Evolutionary conservation across 1,140 invertebrate species (phyloP).

Genomic region (Drosophila pandora): DNA sequence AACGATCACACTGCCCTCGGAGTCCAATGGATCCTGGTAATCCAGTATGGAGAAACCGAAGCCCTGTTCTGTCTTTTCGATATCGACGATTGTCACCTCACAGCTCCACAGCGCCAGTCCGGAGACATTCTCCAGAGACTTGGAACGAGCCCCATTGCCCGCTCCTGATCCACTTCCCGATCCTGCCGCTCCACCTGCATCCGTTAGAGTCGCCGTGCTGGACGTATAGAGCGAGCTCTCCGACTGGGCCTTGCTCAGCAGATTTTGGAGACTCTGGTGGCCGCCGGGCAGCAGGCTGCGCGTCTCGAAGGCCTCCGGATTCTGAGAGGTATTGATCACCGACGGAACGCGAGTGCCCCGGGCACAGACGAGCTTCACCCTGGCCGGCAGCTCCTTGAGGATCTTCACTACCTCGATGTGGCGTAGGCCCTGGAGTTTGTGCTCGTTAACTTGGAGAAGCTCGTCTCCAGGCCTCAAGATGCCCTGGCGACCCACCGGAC

Average conservation of each 20-base stretch:
- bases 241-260: conserved; percentile 93
- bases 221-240: conserved; percentile 93
- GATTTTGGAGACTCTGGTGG: conserved; percentile 87
- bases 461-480: conserved; percentile 94
- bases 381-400: conserved; percentile 93
- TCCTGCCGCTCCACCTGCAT: conserved; percentile 80
- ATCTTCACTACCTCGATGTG: conserved; percentile 96
- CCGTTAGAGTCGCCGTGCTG: conserved; percentile 87
- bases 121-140: conserved; percentile 95
- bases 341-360: conserved; percentile 86
- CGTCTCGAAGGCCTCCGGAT: conserved; percentile 90
- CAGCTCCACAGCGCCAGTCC: conserved; percentile 96
- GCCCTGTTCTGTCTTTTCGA: conserved; percentile 94
- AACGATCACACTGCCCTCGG: conserved; percentile 95
- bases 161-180: conserved; percentile 3
- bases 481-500: conserved; percentile 93
- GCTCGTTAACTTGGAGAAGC: conserved; percentile 94
- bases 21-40: conserved; percentile 95
- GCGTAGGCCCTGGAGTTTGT: conserved; percentile 92
- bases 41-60: conserved; percentile 98
- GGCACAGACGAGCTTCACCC: conserved; percentile 91
- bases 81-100: conserved; percentile 93
- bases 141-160: conserved; percentile 85
- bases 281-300: conserved; percentile 91
- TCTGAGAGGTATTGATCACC: conserved; percentile 90